These are phyloP conservation scores for Acronicta alni DNA, from an alignment of 2,888 invertebrate genomes.

Conservation along the genomic window DNA sequence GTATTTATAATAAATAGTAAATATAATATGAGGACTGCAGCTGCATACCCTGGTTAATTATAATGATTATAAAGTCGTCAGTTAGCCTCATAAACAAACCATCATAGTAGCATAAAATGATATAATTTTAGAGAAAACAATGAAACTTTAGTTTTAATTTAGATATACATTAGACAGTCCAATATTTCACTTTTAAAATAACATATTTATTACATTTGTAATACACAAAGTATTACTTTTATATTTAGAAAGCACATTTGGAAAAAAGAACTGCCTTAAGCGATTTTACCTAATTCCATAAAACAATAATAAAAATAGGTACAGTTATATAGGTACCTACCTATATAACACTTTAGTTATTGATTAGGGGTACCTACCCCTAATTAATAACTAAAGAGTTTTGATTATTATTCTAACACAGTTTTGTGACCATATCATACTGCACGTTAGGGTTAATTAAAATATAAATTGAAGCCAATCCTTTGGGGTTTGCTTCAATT, in stretches of 20 bases:
- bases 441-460: no score
- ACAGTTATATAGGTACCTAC: no score
- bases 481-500: no score
- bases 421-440: no score
- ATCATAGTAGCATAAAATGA: not conserved
- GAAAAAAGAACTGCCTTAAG: not conserved
- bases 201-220: not conserved
- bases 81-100: not conserved
- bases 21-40: conserved; percentile 5
- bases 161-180: not conserved
- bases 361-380: no score
- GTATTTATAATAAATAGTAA: not conserved
- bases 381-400: no score
- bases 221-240: not conserved
- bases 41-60: conserved; percentile 12
- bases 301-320: no score
- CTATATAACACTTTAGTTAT: no score
- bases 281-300: no score
- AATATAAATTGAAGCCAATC: no score
- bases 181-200: not conserved
- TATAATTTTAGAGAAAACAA: not conserved
- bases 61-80: not conserved
- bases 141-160: no score
- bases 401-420: no score
- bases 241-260: not conserved